Evolutionary conservation across 2,113 vertebrate genomes (phyloP), one percentile per base, ranked within the genome.

Genomic region (Rhabdornis inornatus): DNA sequence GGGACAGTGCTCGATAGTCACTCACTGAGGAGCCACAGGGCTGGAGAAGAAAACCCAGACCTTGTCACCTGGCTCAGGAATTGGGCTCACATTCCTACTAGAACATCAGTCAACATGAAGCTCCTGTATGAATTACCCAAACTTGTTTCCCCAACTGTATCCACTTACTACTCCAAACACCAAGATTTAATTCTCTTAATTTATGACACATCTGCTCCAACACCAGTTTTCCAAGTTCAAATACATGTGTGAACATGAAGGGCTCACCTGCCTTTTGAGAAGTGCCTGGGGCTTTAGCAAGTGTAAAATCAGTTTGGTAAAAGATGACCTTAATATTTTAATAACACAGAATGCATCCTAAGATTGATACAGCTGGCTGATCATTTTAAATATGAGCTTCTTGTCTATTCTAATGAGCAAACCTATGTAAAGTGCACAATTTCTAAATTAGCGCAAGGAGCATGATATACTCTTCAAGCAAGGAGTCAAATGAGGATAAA

Each of bases 361-460:
- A 92, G 33, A 63, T 57, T 21, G 22, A 55, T n/a, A 64, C 10
- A 89, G 77, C 30, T 39, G 59, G 50, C 6, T 65, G 49, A 61
- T 27, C 5, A 42, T 45, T 76, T 79, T 69, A 87, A 94, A 72
- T 31, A 81, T 0, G 1, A 47, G 35, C 17, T 85, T 82, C 78
- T 81, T 82, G 64, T 42, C 80, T 89, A 65, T 57, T 61, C 52
- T 72, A 84, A 80, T 21, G 15, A 83, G 66, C 50, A 76, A 92
- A 64, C 15, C 15, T 42, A 59, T 3, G 22, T 21, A 4, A 89
- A 85, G 15, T 8, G 35, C 19, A 87, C 61, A 16, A 61, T 55
- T 91, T 80, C 70, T 83, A 78, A 76, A 39, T 49, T 24, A 23
- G 49, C 5, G 11, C 40, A 65, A 85, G 15, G 7, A 85, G 60